phyloP scores from a whole-genome alignment of 2,113 vertebrate species.

The Microtus pennsylvanicus region DNA sequence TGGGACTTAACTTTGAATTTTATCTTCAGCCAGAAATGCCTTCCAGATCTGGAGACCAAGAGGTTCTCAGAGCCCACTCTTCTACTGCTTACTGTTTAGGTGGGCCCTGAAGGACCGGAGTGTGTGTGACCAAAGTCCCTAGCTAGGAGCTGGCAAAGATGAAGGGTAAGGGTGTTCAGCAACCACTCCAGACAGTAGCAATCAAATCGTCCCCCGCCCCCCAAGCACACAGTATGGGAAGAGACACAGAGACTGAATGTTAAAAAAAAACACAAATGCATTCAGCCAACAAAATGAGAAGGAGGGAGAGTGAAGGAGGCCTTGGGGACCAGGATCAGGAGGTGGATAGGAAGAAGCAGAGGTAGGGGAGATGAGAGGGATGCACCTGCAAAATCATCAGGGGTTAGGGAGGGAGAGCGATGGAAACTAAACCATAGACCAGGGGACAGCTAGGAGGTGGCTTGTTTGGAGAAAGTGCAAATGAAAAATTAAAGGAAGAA shows the following conservation, averaged over 20 bases:
- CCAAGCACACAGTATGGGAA: slow-evolving; percentile 87
- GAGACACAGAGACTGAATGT: slow-evolving; percentile 89
- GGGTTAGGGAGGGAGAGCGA: background rate
- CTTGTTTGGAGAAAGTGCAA: slow-evolving; percentile 89
- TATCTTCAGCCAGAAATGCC: slow-evolving; percentile 37
- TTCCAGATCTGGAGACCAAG: background rate
- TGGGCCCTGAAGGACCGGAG: background rate
- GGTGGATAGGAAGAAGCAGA: slow-evolving; percentile 39
- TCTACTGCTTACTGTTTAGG: background rate
- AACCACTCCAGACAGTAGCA: slow-evolving; percentile 69
- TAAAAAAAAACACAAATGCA: slow-evolving; percentile 95
- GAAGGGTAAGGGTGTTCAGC: slow-evolving; percentile 34
- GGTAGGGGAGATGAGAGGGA: slow-evolving; percentile 38
- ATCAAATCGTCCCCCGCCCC: slow-evolving; percentile 66
- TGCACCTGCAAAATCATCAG: background rate
- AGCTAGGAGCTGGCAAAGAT: slow-evolving; percentile 28
- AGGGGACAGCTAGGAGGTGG: slow-evolving; percentile 89
- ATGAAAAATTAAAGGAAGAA: slow-evolving; percentile 81
- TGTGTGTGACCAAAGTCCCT: background rate
- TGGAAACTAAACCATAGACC: slow-evolving; percentile 76
- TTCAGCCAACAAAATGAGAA: slow-evolving; percentile 90
- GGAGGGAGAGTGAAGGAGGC: slow-evolving; percentile 34
- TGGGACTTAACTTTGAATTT: background rate
- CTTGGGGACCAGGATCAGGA: background rate
- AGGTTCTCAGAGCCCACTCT: background rate